A percentile compares a stretch with the other conserved stretches of the same genome.
phyloP scores from a whole-genome alignment of 2,888 invertebrate species.

The Drosophila paramelanica region DNA sequence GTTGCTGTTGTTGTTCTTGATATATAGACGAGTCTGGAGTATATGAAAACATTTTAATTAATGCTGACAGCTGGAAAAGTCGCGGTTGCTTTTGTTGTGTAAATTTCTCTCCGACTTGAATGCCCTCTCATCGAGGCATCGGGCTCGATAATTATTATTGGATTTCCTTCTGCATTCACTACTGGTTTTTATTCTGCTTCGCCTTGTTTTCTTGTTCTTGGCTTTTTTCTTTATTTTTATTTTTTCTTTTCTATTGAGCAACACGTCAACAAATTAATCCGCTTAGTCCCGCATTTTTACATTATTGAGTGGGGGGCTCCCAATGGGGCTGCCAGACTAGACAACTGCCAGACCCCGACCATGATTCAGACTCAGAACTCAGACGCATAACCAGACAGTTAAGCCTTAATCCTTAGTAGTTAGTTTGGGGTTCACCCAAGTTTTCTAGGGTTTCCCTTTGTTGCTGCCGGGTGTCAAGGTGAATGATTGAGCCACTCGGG shows the following conservation, averaged over 20 bases:
- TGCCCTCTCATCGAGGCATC: constrained; percentile 39
- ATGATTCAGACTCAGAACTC: constrained; percentile 15
- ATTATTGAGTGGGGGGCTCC: constrained; percentile 51
- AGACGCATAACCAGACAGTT: constrained; percentile 73
- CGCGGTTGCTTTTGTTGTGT: constrained; percentile 76
- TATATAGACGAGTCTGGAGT: constrained; percentile 49
- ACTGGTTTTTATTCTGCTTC: constrained; percentile 51
- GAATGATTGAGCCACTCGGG: constrained; percentile 56
- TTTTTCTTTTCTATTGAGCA: constrained; percentile 46
- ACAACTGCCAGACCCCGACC: constrained; percentile 58
- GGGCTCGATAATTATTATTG: constrained; percentile 70
- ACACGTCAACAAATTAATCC: constrained; percentile 78
- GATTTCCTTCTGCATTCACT: constrained; percentile 60
- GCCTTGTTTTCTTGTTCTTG: constrained; percentile 16
- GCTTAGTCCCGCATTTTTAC: constrained; percentile 68
- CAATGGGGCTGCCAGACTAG: constrained; percentile 60
- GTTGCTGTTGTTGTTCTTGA: constrained; percentile 34
- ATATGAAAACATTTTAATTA: constrained; percentile 75
- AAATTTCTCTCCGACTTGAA: constrained; percentile 46
- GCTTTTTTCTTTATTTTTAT: constrained; percentile 15
- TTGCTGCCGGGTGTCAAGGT: constrained; percentile 60
- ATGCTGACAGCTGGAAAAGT: constrained; percentile 75
- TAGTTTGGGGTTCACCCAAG: constrained; percentile 7
- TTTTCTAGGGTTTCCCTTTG: constrained; percentile 61
- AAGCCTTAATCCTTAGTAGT: constrained; percentile 75